Evolutionary conservation across 1,140 invertebrate genomes (phyloP), one percentile per base, ranked within the genome.

Genomic region (Cataglyphis hispanica): DNA sequence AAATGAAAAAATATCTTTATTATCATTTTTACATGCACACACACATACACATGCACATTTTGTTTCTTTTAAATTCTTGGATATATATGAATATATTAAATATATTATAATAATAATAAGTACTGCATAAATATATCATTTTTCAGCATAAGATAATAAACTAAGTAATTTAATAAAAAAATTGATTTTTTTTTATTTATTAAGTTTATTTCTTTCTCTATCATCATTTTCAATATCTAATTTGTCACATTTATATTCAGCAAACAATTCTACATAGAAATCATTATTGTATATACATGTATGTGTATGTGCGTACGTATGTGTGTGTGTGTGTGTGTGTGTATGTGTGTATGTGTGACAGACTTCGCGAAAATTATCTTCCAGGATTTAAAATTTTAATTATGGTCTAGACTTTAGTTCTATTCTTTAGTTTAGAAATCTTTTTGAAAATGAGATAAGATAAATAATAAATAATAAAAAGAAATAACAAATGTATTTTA

Each of bases 161-260:
- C 27, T 75, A 53, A 75, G 40, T 60, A 60, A 40, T 34, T 75
- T 75, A 75, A n/a, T 53, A 31, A 10, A 50, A 19, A 11, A 60
- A 60, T n/a, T 40, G 22, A 75, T 75, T 60, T 60, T 53, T 75
- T 58, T 53, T 75, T 58, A 22, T 40, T 60, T 75, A 75, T 60
- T 25, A 75, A 60, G 7, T 60, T 75, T 58, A 16, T 50, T 19
- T 50, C 34, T 60, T 25, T 75, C 25, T 75, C 58, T 60, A 8
- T 58, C 58, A 40, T 75, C 25, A 60, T 75, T 75, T 11, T 75
- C 22, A 8, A 3, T 0, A 16, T 13, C 58, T 60, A 25, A 27
- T 1, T 37, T 16, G 1, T 60, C 34, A 40, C 34, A 75, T 60
- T 75, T 75, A 60, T 40, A 75, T 75, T 75, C 72, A 75, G 31